These are phyloP conservation scores for Menura novaehollandiae DNA, from an alignment of 2,113 vertebrate species.

Conservation along the genomic window DNA sequence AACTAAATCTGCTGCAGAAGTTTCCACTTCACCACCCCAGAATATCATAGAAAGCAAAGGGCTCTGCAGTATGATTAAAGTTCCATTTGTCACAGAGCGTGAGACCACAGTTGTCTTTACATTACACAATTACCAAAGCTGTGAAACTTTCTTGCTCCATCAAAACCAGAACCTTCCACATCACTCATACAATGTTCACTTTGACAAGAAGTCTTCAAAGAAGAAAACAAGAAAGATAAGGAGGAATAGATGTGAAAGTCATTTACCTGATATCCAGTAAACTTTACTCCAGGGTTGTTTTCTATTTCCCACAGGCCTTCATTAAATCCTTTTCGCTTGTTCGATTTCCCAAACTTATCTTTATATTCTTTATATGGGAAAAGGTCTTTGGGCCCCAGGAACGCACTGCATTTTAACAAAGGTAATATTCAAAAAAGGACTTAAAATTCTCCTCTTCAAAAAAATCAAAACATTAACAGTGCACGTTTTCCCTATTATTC, in stretches of 20 bases:
- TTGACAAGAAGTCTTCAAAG: background rate
- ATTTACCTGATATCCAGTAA: slow-evolving; percentile 93
- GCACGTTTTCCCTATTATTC: background rate
- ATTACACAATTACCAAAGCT: background rate
- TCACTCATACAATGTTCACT: background rate
- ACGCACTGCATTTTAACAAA: slow-evolving; percentile 80
- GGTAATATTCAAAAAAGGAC: background rate
- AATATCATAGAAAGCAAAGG: background rate
- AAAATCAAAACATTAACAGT: background rate
- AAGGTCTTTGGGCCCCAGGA: slow-evolving; percentile 94
- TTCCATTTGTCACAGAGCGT: background rate
- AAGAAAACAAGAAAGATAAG: background rate
- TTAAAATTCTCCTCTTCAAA: background rate
- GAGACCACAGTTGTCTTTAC: background rate
- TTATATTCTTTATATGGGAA: slow-evolving; percentile 98
- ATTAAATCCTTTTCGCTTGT: slow-evolving; percentile 98
- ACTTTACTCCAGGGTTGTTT: slow-evolving; percentile 97
- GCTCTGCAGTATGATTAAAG: background rate
- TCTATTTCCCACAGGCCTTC: slow-evolving; percentile 99
- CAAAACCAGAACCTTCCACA: background rate
- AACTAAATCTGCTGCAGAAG: slow-evolving; percentile 25
- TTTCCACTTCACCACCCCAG: slow-evolving; percentile 21
- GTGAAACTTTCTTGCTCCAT: background rate
- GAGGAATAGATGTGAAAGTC: slow-evolving; percentile 7
- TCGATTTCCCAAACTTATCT: slow-evolving; percentile 98